phyloP scores from a whole-genome alignment of 2,113 vertebrate genomes.

The Lates calcarifer region DNA sequence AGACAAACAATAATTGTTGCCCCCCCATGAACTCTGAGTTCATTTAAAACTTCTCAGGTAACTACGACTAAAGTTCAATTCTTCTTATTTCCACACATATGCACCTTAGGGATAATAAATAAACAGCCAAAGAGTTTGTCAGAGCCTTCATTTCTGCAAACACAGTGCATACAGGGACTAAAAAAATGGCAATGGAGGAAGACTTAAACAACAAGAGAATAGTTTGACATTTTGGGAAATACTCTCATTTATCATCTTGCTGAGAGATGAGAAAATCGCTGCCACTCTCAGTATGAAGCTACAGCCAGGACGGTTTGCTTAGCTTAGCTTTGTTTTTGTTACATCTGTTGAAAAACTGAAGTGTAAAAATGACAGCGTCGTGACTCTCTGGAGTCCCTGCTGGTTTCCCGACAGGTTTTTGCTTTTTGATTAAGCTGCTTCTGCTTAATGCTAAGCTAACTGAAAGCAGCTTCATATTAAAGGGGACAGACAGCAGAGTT shows the following conservation, averaged over 20 bases:
- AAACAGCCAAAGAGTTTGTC: neutral
- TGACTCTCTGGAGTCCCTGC: too few species aligned
- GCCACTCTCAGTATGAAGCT: neutral
- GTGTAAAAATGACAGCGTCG: too few species aligned
- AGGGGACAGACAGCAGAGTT: neutral
- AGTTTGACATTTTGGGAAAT: neutral
- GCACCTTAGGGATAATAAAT: neutral
- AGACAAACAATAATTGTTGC: neutral
- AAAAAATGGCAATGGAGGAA: neutral
- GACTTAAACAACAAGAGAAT: too few species aligned
- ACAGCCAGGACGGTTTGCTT: neutral
- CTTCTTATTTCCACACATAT: neutral
- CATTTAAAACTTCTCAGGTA: neutral
- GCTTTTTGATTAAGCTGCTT: neutral
- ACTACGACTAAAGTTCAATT: neutral
- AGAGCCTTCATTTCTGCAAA: neutral
- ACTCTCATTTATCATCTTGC: neutral
- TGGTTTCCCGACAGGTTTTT: too few species aligned
- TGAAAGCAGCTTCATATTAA: too few species aligned
- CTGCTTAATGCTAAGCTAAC: neutral
- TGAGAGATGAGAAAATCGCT: neutral
- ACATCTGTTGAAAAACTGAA: too few species aligned
- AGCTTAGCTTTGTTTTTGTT: neutral
- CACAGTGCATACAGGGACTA: neutral
- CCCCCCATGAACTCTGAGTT: constrained; percentile 3